A percentile compares a stretch with the other conserved stretches of the same genome.
phyloP scores from a whole-genome alignment of 2,113 vertebrate genomes.

The Tonatia bakeri region DNA sequence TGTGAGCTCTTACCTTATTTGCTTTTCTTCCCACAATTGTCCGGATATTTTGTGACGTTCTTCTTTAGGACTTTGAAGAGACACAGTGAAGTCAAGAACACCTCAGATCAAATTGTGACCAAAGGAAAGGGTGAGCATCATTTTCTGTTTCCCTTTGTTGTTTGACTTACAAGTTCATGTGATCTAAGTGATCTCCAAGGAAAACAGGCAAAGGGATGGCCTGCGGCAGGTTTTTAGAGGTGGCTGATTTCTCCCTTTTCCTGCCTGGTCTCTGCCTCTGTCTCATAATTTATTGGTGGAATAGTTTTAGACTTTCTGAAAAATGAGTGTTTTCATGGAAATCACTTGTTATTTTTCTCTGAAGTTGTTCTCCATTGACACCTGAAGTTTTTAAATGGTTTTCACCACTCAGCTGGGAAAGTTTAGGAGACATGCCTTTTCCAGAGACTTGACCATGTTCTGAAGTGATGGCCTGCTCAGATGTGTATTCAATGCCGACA shows the following conservation, averaged over 20 bases:
- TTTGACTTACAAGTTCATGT: not conserved
- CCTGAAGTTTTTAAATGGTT: not conserved
- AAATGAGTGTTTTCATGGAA: not conserved
- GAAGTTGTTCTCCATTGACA: not conserved
- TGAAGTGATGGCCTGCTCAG: not conserved
- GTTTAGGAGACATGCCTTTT: no score
- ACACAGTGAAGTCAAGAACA: not conserved
- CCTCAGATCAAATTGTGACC: not conserved
- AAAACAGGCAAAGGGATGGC: not conserved
- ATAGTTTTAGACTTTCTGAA: not conserved
- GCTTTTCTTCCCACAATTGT: not conserved
- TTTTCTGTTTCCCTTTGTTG: not conserved
- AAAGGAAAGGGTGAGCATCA: not conserved
- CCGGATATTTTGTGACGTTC: not conserved
- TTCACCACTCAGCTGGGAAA: no score
- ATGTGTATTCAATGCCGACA: not conserved
- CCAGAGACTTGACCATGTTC: no score
- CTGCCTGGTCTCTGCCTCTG: not conserved
- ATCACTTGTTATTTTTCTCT: not conserved
- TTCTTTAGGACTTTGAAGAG: not conserved
- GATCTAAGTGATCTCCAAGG: not conserved
- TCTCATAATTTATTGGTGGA: not conserved
- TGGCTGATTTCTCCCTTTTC: not conserved
- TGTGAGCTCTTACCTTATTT: not conserved
- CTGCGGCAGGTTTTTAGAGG: not conserved